Evolutionary conservation across 64 coral and sea anemone species (phyloP).

Genomic region (Actinia equina): DNA sequence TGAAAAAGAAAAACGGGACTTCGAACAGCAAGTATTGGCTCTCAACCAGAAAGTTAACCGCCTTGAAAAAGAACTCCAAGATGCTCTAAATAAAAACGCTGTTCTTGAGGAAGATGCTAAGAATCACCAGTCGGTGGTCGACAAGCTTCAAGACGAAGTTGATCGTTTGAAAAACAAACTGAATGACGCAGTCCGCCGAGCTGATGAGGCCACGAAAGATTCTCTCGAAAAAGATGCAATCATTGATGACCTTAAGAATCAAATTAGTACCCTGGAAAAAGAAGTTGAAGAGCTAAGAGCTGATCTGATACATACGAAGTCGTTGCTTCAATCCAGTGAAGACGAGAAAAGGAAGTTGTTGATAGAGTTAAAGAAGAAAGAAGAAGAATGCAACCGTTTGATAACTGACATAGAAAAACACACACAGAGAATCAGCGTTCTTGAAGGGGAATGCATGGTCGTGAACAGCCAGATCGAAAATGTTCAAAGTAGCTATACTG

Average conservation of each 20-base stretch:
- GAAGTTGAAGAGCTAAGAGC: constrained; percentile 77
- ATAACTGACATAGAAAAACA: constrained; percentile 65
- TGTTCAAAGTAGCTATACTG: constrained; percentile 72
- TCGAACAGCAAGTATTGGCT: constrained; percentile 65
- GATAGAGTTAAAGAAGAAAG: constrained; percentile 54
- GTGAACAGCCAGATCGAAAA: constrained; percentile 64
- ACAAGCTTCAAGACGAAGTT: constrained; percentile 78
- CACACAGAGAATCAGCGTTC: constrained; percentile 63
- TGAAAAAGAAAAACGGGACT: constrained; percentile 78
- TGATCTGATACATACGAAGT: constrained; percentile 65
- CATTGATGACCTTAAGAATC: constrained; percentile 61
- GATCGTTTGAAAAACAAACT: constrained; percentile 69
- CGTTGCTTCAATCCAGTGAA: constrained; percentile 59
- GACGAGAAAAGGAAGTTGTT: constrained; percentile 64
- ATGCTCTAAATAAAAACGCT: constrained; percentile 55
- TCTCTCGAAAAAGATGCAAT: constrained; percentile 66
- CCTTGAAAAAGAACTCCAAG: constrained; percentile 63
- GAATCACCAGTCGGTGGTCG: constrained; percentile 58
- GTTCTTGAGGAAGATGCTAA: constrained; percentile 88
- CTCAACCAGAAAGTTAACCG: constrained; percentile 57
- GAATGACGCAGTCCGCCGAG: constrained; percentile 64
- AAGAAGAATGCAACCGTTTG: constrained; percentile 76
- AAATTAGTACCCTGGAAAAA: constrained; percentile 59
- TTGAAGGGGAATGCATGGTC: constrained; percentile 71
- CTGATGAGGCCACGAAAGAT: constrained; percentile 63